A percentile compares a stretch with the other conserved stretches of the same genome.
Evolutionary conservation across 2,797 vertebrate species (phyloP).

Genomic region (Danio choprae): DNA sequence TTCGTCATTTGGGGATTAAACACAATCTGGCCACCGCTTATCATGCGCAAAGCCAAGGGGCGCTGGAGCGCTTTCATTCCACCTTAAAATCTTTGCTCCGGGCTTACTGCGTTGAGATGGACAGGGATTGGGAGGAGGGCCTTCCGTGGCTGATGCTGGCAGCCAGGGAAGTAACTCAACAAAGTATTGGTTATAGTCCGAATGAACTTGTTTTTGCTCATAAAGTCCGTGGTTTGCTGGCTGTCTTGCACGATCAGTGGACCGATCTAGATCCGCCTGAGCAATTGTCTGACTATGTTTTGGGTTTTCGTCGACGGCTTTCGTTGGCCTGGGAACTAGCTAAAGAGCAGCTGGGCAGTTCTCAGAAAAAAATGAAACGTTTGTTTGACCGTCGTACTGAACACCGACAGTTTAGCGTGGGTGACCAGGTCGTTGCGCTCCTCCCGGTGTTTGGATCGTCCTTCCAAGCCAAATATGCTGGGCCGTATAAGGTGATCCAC

Average conservation of each 20-base stretch:
- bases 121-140: background rate
- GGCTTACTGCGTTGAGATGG: background rate
- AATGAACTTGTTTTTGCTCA: too few species aligned
- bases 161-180: background rate
- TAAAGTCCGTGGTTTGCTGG: too few species aligned
- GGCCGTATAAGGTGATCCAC: background rate
- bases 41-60: background rate
- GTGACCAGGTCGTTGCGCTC: too few species aligned
- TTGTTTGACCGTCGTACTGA: background rate
- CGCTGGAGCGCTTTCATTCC: background rate
- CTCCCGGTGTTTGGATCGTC: too few species aligned
- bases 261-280: too few species aligned
- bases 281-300: background rate
- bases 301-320: background rate
- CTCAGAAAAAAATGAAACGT: background rate
- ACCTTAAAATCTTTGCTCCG: background rate
- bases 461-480: too few species aligned
- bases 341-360: background rate
- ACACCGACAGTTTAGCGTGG: too few species aligned
- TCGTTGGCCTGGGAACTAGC: background rate
- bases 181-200: background rate
- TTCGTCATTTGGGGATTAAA: background rate
- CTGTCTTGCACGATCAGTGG: background rate
- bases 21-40: background rate
- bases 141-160: background rate